phyloP scores from a whole-genome alignment of 2,797 vertebrate species.

The Nannoperca obscura region DNA sequence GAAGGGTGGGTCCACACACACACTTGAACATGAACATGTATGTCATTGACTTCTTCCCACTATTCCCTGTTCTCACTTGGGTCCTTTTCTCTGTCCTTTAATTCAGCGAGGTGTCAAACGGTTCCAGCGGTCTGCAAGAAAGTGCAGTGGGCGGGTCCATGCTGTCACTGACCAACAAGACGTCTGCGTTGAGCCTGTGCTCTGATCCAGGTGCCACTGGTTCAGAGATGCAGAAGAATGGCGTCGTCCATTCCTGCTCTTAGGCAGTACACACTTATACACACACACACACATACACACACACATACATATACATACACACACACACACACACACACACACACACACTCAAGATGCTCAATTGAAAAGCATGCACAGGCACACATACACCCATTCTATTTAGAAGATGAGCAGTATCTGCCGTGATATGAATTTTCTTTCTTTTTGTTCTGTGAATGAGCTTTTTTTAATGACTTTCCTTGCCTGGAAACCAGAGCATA shows the following conservation, averaged over 20 bases:
- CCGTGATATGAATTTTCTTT: constrained; percentile 99
- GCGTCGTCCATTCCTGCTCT: constrained; percentile 89
- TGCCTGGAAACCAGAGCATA: constrained; percentile 98
- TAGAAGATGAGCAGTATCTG: constrained; percentile 99
- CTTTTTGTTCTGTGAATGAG: constrained; percentile 99
- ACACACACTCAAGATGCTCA: constrained; percentile 70
- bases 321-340: constrained; percentile 46
- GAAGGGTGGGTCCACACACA: constrained; percentile 87
- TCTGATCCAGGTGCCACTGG: constrained; percentile 88
- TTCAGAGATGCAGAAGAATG: constrained; percentile 91
- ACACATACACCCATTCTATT: constrained; percentile 86
- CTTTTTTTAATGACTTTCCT: constrained; percentile 98
- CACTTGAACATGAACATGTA: not conserved
- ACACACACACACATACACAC: constrained; percentile 50
- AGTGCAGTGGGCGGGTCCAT: constrained; percentile 84
- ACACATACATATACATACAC: constrained; percentile 74
- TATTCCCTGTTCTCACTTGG: constrained; percentile 1
- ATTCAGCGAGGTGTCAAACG: constrained; percentile 93
- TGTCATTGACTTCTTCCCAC: not conserved
- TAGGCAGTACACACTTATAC: constrained; percentile 72
- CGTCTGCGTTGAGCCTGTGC: constrained; percentile 90
- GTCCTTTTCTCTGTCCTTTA: not conserved
- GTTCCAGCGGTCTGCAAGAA: constrained; percentile 91
- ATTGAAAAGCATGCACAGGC: constrained; percentile 86
- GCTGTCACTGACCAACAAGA: constrained; percentile 91